These are phyloP conservation scores for Napeogenes inachia DNA, from an alignment of 2,888 invertebrate genomes.

Conservation along the genomic window DNA sequence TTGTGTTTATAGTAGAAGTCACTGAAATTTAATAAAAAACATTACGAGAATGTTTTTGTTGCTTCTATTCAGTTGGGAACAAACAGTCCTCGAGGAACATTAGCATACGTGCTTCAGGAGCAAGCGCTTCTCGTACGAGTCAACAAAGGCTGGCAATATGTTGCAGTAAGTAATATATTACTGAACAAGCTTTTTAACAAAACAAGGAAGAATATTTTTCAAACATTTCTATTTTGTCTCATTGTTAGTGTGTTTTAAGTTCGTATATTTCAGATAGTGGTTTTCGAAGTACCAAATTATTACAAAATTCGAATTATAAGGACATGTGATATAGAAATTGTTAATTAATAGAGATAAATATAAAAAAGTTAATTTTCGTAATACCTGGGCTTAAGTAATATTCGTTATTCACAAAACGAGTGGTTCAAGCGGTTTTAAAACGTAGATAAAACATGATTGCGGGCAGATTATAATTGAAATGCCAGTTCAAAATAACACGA, in stretches of 20 bases:
- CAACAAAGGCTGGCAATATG: constrained; percentile 96
- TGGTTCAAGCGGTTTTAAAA: constrained; percentile 33
- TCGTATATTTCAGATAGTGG: too few species aligned
- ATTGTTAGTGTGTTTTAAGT: too few species aligned
- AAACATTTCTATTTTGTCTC: background rate
- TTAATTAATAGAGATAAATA: background rate
- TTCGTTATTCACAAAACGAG: constrained; percentile 14
- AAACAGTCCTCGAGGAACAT: constrained; percentile 84
- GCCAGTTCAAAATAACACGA: constrained; percentile 28
- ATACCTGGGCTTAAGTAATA: constrained; percentile 6
- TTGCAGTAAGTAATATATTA: constrained; percentile 83
- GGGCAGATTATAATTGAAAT: constrained; percentile 33
- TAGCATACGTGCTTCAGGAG: constrained; percentile 95
- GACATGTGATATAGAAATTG: too few species aligned
- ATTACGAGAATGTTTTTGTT: constrained; percentile 22
- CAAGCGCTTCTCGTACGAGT: constrained; percentile 93
- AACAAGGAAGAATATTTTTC: background rate
- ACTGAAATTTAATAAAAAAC: background rate
- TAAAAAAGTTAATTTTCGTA: background rate
- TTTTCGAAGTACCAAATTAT: too few species aligned
- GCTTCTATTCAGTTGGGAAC: constrained; percentile 54
- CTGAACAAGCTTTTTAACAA: background rate
- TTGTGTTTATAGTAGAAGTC: background rate
- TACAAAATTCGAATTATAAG: too few species aligned
- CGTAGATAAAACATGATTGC: constrained; percentile 31